Conservation (phyloP, 2,888 invertebrate species). For the Cryptocephalus moraei region DNA sequence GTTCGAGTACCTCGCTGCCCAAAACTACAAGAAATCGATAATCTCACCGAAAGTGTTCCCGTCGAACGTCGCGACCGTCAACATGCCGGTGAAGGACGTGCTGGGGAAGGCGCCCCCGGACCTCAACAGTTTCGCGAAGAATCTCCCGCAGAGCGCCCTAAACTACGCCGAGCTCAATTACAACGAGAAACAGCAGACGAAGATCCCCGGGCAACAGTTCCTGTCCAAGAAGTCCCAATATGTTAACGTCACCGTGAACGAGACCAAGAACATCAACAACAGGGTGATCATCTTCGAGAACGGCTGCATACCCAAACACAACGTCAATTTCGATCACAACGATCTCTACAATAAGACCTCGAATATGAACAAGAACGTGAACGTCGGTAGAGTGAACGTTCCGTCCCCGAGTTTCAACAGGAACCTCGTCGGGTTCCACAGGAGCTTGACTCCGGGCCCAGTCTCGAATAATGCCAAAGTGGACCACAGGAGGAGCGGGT, state of each 20-base stretch:
- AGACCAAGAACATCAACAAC: conserved; percentile 37
- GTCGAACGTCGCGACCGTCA: conserved; percentile 65
- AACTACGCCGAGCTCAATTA: conserved; percentile 38
- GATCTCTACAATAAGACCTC: conserved; percentile 33
- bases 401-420: conserved; percentile 46
- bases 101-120: conserved; percentile 51
- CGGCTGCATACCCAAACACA: conserved; percentile 32
- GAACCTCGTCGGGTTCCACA: conserved; percentile 34
- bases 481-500: conserved; percentile 29
- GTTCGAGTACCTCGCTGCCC: conserved; percentile 66
- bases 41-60: conserved; percentile 73
- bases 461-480: conserved; percentile 21
- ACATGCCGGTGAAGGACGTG: conserved; percentile 73
- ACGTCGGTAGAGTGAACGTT: conserved; percentile 33
- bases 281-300: conserved; percentile 35
- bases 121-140: conserved; percentile 50
- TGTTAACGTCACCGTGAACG: conserved; percentile 35
- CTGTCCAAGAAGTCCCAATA: conserved; percentile 30
- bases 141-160: conserved; percentile 42
- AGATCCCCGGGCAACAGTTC: conserved; percentile 30
- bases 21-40: conserved; percentile 44
- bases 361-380: conserved; percentile 27
- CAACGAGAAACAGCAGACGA: conserved; percentile 31
- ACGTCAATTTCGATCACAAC: conserved; percentile 30
- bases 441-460: conserved; percentile 35